Evolutionary conservation across 2,797 vertebrate species (phyloP), one percentile per base, ranked within the genome.

Genomic region (Cephalopachus bancanus): DNA sequence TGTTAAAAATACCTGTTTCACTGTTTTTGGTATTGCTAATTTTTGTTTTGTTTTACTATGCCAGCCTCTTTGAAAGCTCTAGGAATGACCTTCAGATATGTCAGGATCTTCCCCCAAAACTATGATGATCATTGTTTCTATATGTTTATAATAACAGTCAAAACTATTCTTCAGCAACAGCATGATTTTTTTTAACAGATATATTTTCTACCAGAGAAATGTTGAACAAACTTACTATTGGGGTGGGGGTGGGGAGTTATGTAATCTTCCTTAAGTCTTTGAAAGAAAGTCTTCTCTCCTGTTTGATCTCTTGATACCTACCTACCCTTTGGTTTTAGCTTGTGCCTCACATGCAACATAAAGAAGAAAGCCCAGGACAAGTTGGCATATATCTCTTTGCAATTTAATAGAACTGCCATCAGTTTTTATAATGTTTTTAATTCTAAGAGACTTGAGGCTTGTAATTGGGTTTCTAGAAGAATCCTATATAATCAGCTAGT

Each of bases 351-450:
- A 84, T 72, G 6, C 51, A 97, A 22, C 71, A 53, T 69, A 59
- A 83, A 96, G 64, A 92, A n/a, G n/a, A 60, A 88, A 87, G 10
- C 71, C 33, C 49, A 72, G 79, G 59, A 81, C 62, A 83, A 49
- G 8, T 20, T 55, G 14, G 4, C 64, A 24, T 64, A 16, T 17
- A 53, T 69, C 53, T 69, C 37, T 92, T 59, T 94, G 20, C 33
- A 71, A 9, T 88, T 8, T 28, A 65, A 20, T 71, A 69, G 26
- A n/a, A 78, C 16, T 44, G 20, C n/a, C 20, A 55, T 26, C 37
- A 80, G 49, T 74, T 91, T 91, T 75, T 84, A 53, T 24, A 84
- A 64, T 72, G 24, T 49, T 72, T 33, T 80, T 91, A 53, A 22
- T 49, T 60, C 60, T 94, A 64, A 67, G n/a, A 93, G 30, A 62